Percentiles rank a stretch among this genome's conserved stretches.
phyloP scores from a whole-genome alignment of 2,888 invertebrate genomes.

The Margaritifera margaritifera region DNA sequence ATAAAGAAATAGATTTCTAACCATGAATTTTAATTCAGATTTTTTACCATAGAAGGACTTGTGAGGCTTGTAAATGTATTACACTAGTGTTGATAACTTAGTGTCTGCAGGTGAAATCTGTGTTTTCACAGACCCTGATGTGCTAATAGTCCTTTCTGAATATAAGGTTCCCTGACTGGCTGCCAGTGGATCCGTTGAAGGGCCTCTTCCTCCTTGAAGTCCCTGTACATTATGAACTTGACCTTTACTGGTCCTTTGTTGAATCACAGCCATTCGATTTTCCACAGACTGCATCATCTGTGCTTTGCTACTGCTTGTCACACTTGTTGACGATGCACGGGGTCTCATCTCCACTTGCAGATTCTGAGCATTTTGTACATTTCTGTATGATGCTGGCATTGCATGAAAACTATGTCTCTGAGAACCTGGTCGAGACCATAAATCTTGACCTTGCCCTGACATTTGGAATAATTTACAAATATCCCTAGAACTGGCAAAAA shows the following conservation, averaged over 20 bases:
- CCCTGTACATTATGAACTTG: conserved; percentile 5
- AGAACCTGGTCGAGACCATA: conserved; percentile 35
- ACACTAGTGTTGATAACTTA: conserved; percentile 35
- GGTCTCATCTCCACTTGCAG: conserved; percentile 36
- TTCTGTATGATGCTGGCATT: conserved; percentile 42
- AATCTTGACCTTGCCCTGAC: conserved; percentile 44
- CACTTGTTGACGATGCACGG: conserved; percentile 48
- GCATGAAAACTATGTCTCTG: conserved; percentile 55
- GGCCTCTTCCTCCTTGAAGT: conserved; percentile 3
- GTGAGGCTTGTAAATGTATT: background rate
- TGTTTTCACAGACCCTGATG: conserved; percentile 13
- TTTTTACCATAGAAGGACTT: too few relatives aligned
- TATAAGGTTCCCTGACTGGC: conserved; percentile 23
- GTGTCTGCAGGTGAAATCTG: conserved; percentile 36
- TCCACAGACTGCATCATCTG: conserved; percentile 25
- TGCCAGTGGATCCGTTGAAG: conserved; percentile 17
- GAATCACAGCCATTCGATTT: conserved; percentile 32
- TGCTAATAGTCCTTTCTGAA: conserved; percentile 9
- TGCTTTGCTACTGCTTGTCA: conserved; percentile 32
- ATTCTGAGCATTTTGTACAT: conserved; percentile 21
- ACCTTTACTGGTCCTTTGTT: background rate
- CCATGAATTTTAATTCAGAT: too few relatives aligned
- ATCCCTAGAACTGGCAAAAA: conserved; percentile 62
- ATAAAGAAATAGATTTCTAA: too few relatives aligned
- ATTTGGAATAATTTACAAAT: conserved; percentile 63